Evolutionary conservation across 2,113 vertebrate genomes (phyloP).

Genomic region (Spheniscus mendiculus): DNA sequence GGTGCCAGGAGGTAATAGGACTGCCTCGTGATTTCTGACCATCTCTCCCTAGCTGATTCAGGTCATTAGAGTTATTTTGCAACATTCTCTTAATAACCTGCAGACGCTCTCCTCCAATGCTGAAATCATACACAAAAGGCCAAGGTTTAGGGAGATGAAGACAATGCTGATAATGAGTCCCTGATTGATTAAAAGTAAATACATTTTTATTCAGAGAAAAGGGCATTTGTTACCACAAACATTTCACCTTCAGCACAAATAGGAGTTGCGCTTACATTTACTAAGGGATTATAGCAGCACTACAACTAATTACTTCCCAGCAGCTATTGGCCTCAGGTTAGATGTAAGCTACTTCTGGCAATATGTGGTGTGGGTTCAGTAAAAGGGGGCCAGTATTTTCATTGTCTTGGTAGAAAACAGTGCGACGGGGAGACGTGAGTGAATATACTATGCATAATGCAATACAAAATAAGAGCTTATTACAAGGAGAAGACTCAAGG

Average conservation of each 20-base stretch:
- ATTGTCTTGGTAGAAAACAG: slow-evolving; percentile 31
- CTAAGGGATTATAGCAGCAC: slow-evolving; percentile 72
- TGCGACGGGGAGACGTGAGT: not conserved
- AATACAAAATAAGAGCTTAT: slow-evolving; percentile 54
- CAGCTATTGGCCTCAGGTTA: slow-evolving; percentile 73
- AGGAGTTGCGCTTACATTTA: slow-evolving; percentile 71
- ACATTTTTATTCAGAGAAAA: slow-evolving; percentile 78
- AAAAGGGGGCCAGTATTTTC: slow-evolving; percentile 17
- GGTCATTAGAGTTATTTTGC: slow-evolving; percentile 66
- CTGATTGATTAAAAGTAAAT: slow-evolving; percentile 81
- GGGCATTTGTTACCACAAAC: slow-evolving; percentile 77
- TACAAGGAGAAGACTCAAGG: slow-evolving; percentile 16
- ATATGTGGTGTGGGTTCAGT: slow-evolving; percentile 44
- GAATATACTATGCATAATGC: slow-evolving; percentile 50
- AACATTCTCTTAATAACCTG: slow-evolving; percentile 67
- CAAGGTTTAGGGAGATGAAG: slow-evolving; percentile 74
- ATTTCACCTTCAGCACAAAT: slow-evolving; percentile 77
- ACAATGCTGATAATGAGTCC: slow-evolving; percentile 76
- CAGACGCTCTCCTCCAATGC: not conserved
- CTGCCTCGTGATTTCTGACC: not conserved
- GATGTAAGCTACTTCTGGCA: slow-evolving; percentile 66
- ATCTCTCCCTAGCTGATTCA: slow-evolving; percentile 40
- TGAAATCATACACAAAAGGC: slow-evolving; percentile 53
- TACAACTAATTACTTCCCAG: slow-evolving; percentile 80
- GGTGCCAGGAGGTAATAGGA: not conserved